Evolutionary conservation across 2,113 vertebrate species (phyloP), one percentile per base, ranked within the genome.

Genomic region (Hassar affinis): DNA sequence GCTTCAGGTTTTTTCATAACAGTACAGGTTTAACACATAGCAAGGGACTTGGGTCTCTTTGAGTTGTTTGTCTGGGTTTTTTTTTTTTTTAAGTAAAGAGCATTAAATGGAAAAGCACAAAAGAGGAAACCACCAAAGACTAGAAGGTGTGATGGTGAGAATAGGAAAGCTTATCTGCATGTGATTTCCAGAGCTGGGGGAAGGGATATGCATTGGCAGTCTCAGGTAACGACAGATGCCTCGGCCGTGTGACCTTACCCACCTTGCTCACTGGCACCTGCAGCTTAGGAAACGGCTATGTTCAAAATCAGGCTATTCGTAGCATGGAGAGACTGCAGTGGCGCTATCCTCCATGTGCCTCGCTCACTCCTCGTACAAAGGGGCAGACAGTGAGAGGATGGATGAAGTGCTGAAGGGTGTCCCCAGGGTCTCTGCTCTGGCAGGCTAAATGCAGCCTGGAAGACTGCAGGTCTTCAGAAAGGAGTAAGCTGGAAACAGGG

Each of bases 91-190:
- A 91, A 77, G n/a, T 84, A 83, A 88, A 84, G 71, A 59, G 10
- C 83, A 83, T 61, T 78, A 87, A 90, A 88, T 92, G 68, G 82
- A 88, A 57, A 90, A 92, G 91, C 91, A 92, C 91, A 92, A 79
- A 83, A 90, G 87, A 86, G 57, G 86, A 89, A 90, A 86, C 84
- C 85, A 92, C 92, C 90, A 93, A 93, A 92, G 92, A 92, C 87
- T 68, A 64, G 80, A 86, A 56, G 10, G 88, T 89, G 81, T 90
- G 85, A 91, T 89, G 83, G 87, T 90, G 87, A 87, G 87, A 85
- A 80, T 61, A 33, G 71, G 54, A 69, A 78, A 47, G 61, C 35
- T 59, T 83, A 82, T 77, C 51, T 66, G 59, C 71, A 51, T 30
- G 54, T 79, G n/a, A 74, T 64, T 20, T 47, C 71, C 66, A 69